These are phyloP conservation scores for Thamnophis sirtalis DNA, from an alignment of 2,113 vertebrate genomes.

Conservation along the genomic window DNA sequence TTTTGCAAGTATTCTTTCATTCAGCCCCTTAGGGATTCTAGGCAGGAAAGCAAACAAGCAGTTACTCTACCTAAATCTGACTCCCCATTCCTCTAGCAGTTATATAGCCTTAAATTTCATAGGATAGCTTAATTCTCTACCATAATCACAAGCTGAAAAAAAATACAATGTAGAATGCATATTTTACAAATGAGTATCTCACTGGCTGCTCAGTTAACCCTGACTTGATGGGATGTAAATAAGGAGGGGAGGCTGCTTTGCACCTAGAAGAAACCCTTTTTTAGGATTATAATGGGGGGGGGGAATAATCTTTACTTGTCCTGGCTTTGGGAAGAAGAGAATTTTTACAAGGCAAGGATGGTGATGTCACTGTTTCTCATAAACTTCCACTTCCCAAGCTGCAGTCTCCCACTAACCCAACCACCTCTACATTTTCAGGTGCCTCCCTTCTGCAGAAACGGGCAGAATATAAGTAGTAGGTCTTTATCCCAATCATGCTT, in stretches of 20 bases:
- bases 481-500: background rate
- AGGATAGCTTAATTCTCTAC: background rate
- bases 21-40: constrained; percentile 89
- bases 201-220: background rate
- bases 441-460: background rate
- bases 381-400: background rate
- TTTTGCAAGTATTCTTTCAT: constrained; percentile 77
- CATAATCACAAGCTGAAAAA: background rate
- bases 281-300: background rate
- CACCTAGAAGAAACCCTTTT: background rate
- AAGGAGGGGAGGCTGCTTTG: background rate
- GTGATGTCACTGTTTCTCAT: background rate
- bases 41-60: background rate
- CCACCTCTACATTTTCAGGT: background rate
- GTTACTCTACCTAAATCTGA: background rate
- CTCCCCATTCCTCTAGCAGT: background rate
- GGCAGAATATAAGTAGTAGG: background rate
- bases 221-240: background rate
- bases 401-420: background rate
- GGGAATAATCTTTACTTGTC: background rate
- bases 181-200: background rate
- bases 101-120: background rate
- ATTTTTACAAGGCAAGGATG: background rate
- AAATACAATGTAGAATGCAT: background rate
- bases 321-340: background rate